Evolutionary conservation across 2,113 vertebrate species (phyloP), one percentile per base, ranked within the genome.

Genomic region (Pandion haliaetus): DNA sequence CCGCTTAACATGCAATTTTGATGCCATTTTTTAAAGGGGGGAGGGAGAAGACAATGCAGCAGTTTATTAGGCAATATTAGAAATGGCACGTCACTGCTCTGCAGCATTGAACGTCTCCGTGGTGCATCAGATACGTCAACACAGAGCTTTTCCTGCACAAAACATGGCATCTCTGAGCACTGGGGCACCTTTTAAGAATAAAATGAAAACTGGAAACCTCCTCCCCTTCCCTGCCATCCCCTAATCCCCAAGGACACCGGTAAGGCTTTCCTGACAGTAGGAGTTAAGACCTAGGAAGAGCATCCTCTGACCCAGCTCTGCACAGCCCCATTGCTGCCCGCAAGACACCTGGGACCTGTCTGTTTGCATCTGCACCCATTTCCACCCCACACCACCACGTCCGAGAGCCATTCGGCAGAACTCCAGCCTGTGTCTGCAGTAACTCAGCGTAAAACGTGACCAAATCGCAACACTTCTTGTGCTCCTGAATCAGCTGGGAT

Each of bases 371-470:
- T n/a, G 67, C 52, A 58, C 26, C 31, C 12, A 4, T 6, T 69
- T 10, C 77, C 61, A 67, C 47, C 57, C 58, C n/a, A 57, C 24
- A 2, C 5, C 55, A 32, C 23, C n/a, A 5, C 2, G 0, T 5
- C 34, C 1, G 12, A 79, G 32, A 36, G 50, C 50, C 18, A 5
- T 6, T 40, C 0, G 3, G n/a, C 38, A 29, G n/a, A 76, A 49
- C 52, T 32, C 66, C 77, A 71, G 58, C 63, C 58, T 9, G 24
- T 5, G 36, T 5, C 73, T 65, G 45, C 89, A 55, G 49, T 1
- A 54, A 29, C 14, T 38, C 47, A 6, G 34, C 0, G 13, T 3
- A 54, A 61, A 78, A n/a, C 0, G 0, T 2, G 17, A 58, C 17
- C 78, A 62, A 79, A 49, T 4, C 70, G 16, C 0, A 0, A 1